Base-by-base conservation (phyloP, 2,888 invertebrate genomes). In the Priocnemis perturbator region DNA sequence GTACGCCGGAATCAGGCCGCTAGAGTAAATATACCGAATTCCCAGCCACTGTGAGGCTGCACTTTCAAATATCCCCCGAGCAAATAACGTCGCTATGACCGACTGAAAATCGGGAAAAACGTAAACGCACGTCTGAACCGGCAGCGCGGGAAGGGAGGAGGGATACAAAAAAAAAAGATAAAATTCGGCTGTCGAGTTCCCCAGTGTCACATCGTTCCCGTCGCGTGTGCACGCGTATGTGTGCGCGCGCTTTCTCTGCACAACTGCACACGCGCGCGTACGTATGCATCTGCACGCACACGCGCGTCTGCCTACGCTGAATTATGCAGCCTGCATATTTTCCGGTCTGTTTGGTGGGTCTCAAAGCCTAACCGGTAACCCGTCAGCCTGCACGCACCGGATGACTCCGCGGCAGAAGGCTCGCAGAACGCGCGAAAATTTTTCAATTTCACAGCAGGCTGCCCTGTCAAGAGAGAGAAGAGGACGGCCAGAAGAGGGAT, bases 301-400 rank as follows among this genome's bases (percentile, higher is more conserved):
- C 20, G 53, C 45, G 19, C 23, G 59, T 21, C 47, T 53, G 72
- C 45, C 64, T 67, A 64, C 56, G 64, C 69, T 78, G 88, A 88
- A 87, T 87, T 87, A 88, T 87, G 87, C 87, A 87, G 85, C 83
- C 83, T 86, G 86, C 87, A 87, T 87, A 87, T 88, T 88, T 88
- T 88, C 87, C 87, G 87, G 86, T 86, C 88, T 88, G 88, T 88
- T 88, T 87, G 86, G 86, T 87, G 86, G 85, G 85, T 85, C 84
- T 83, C 83, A 84, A 85, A 86, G 85, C 83, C 84, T 85, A 85
- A 84, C 84, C 84, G 81, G 85, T 82, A 83, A 81, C 83, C 81
- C 80, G 85, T 80, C 83, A 83, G 83, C 78, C 82, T 82, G 79
- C 79, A 79, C 79, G 81, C 80, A 81, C 77, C 73, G 79, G 71